Evolutionary conservation across 2,797 vertebrate species (phyloP), one percentile per base, ranked within the genome.

Genomic region (Threskiornis aethiopicus): DNA sequence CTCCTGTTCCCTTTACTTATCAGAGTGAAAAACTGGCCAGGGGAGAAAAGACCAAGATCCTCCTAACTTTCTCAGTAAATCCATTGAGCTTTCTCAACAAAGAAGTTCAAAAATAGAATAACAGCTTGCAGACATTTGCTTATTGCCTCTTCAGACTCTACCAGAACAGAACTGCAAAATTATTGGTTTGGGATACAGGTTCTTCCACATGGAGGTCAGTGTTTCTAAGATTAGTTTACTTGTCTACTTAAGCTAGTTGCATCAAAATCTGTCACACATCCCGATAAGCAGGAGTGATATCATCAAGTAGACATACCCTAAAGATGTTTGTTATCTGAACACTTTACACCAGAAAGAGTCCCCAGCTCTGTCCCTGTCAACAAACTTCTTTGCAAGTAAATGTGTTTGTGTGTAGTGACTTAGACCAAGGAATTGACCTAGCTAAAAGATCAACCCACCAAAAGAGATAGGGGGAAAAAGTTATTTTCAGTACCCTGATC

Each of bases 61-160:
- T 86, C 15, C 15, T 14, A n/a, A 7, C 33, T n/a, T 49, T 67
- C 62, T 58, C 42, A 49, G 13, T 18, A 46, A 71, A 37, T 49
- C 13, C 22, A 9, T 10, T 16, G 16, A 26, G 1, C 4, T 33
- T 82, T 73, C 52, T 69, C 25, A 42, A 3, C 1, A 1, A 0
- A 9, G 11, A 47, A 66, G 15, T 17, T n/a, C 2, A 46, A 58
- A 83, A 71, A n/a, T 28, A 11, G 25, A 70, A 0, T 24, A 35
- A 2, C 4, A 44, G 3, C 16, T 66, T 33, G 20, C 15, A 62
- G 13, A 18, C 1, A 18, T 75, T 79, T 58, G 2, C 13, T 49
- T 41, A 11, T 54, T n/a, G 19, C 5, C 14, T 64, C 19, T 66
- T 67, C 39, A 42, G n/a, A 24, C n/a, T 58, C 44, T 42, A 19